Conservation (phyloP, 2,888 invertebrate genomes). For the Mythimna vitellina region DNA sequence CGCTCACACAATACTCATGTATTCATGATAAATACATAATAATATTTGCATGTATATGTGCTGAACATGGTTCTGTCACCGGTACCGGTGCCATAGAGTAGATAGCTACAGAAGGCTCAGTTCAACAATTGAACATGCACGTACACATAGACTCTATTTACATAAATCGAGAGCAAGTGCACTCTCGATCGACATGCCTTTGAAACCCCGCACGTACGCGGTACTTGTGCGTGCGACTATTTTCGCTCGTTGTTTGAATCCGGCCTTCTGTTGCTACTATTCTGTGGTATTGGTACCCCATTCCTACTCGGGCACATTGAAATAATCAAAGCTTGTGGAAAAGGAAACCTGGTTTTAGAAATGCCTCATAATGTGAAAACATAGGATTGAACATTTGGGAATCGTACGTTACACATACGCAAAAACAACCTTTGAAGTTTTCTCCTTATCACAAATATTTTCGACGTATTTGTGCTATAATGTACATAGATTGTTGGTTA, state of each 20-base stretch:
- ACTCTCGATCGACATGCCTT: not conserved
- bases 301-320: conserved; percentile 27
- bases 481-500: too few species aligned
- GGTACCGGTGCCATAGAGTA: conserved; percentile 1
- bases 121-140: too few species aligned
- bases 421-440: not conserved
- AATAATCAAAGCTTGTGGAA: conserved; percentile 50
- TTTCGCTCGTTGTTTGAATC: not conserved
- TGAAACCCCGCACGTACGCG: not conserved
- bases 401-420: conserved; percentile 6
- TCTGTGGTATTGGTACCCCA: not conserved
- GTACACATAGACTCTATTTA: not conserved
- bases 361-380: conserved; percentile 45
- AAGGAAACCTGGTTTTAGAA: conserved; percentile 45
- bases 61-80: conserved; percentile 26
- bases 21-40: conserved; percentile 55
- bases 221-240: too few species aligned
- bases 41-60: conserved; percentile 56
- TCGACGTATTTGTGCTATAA: not conserved
- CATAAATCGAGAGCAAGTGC: too few species aligned
- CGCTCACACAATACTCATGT: conserved; percentile 43
- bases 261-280: not conserved
- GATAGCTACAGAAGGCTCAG: conserved; percentile 8
- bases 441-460: not conserved
- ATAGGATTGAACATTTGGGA: not conserved